Percentiles rank a stretch among this genome's conserved stretches.
Evolutionary conservation across 2,797 vertebrate species (phyloP).

Genomic region (Sebastes kiyomatsui): DNA sequence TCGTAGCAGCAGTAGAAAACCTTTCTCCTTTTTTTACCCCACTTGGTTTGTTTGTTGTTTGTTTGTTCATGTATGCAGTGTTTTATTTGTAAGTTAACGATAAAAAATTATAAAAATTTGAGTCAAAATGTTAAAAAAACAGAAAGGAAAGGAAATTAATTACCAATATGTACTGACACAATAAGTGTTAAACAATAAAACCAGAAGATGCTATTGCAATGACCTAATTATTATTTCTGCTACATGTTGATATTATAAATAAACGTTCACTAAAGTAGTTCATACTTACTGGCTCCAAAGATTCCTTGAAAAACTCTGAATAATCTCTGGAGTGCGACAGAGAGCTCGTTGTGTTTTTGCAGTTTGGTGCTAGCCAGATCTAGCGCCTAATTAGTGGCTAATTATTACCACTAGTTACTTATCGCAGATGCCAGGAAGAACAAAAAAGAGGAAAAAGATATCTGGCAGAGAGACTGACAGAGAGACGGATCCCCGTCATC

Average conservation of each 20-base stretch:
- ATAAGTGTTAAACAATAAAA: not conserved
- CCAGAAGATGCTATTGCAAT: not conserved
- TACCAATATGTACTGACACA: too few species aligned
- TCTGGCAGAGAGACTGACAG: slow-evolving; percentile 26
- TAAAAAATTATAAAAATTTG: fast-evolving
- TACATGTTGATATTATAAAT: not conserved
- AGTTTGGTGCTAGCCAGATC: slow-evolving; percentile 10
- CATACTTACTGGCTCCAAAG: not conserved
- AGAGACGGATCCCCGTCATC: slow-evolving; percentile 3
- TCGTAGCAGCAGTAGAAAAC: too few species aligned
- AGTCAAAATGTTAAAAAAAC: not conserved
- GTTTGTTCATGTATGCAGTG: too few species aligned
- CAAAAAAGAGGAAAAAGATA: slow-evolving; percentile 1
- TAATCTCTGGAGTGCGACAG: not conserved
- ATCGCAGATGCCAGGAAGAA: slow-evolving; percentile 51
- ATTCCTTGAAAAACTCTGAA: not conserved
- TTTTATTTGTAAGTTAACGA: too few species aligned
- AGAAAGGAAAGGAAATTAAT: fast-evolving
- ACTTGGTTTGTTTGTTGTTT: fast-evolving
- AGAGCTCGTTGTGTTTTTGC: not conserved
- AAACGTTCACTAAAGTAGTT: not conserved
- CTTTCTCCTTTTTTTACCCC: too few species aligned
- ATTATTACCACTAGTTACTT: slow-evolving; percentile 57
- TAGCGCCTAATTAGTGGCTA: slow-evolving; percentile 50
- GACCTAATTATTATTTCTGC: fast-evolving